Evolutionary conservation across 2,113 vertebrate species (phyloP).

Genomic region (Theropithecus gelada): DNA sequence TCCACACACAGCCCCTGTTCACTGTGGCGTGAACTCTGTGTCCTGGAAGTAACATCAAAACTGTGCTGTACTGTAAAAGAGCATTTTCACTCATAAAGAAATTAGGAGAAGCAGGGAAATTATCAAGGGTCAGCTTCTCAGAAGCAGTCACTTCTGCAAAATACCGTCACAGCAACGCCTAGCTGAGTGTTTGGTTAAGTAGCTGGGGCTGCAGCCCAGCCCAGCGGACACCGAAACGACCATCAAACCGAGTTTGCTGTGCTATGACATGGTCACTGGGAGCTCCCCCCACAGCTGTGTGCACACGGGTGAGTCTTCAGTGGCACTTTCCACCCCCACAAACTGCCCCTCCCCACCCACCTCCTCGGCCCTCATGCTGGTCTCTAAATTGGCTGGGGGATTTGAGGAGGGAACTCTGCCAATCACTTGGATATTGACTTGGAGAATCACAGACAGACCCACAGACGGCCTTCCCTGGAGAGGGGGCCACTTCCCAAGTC

Average conservation of each 20-base stretch:
- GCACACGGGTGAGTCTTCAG: background rate
- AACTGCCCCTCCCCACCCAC: background rate
- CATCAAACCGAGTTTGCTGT: too few species aligned
- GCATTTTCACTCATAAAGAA: background rate
- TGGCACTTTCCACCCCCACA: background rate
- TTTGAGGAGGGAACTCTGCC: background rate
- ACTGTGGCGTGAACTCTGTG: background rate
- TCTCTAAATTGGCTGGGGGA: background rate
- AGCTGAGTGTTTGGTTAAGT: too few species aligned
- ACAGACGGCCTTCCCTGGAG: background rate
- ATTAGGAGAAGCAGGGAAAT: background rate
- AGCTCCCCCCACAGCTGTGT: background rate
- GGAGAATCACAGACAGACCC: background rate
- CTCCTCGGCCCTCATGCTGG: background rate
- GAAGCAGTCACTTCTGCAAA: too few species aligned
- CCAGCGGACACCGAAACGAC: too few species aligned
- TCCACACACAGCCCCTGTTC: background rate
- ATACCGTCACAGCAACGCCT: too few species aligned
- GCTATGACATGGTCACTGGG: too few species aligned
- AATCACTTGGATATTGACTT: background rate
- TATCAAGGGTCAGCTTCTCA: too few species aligned
- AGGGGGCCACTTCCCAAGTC: background rate
- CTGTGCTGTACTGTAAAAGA: background rate
- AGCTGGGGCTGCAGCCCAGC: too few species aligned
- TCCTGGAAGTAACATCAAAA: background rate